Conservation (phyloP, 35 echinoderm and acorn worm genomes). For the Holothuria glaberrima region DNA sequence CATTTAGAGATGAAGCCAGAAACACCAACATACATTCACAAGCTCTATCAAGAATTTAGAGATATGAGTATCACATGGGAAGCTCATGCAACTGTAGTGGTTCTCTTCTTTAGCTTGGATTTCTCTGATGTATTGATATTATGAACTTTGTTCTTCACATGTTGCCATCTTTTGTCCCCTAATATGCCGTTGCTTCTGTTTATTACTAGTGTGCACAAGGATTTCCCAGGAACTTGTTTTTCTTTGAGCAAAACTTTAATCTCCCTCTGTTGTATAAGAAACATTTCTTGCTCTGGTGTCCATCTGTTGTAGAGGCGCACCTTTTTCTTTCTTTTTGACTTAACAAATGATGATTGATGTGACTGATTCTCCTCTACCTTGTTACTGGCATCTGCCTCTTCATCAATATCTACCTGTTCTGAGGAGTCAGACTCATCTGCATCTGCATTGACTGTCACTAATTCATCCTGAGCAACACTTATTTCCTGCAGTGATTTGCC, state of each 20-base stretch:
- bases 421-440: background rate
- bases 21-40: background rate
- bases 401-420: background rate
- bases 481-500: slow-evolving; percentile 61
- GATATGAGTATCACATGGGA: background rate
- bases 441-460: background rate
- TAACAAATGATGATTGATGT: background rate
- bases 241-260: background rate
- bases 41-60: background rate
- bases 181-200: slow-evolving; percentile 16
- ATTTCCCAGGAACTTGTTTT: slow-evolving; percentile 20
- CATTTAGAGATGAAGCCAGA: background rate
- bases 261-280: background rate
- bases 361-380: background rate
- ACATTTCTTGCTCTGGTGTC: background rate
- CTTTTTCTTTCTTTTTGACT: background rate
- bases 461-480: background rate
- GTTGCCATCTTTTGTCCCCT: slow-evolving; percentile 26
- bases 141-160: slow-evolving; percentile 52
- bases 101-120: slow-evolving; percentile 8
- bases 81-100: background rate
- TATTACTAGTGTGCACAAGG: background rate
- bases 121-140: slow-evolving; percentile 21
- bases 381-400: background rate
- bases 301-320: slow-evolving; percentile 37